Percentiles rank a stretch among this genome's conserved stretches.
These are phyloP conservation scores for Eueides isabella DNA, from an alignment of 1,140 invertebrate species.

Conservation along the genomic window DNA sequence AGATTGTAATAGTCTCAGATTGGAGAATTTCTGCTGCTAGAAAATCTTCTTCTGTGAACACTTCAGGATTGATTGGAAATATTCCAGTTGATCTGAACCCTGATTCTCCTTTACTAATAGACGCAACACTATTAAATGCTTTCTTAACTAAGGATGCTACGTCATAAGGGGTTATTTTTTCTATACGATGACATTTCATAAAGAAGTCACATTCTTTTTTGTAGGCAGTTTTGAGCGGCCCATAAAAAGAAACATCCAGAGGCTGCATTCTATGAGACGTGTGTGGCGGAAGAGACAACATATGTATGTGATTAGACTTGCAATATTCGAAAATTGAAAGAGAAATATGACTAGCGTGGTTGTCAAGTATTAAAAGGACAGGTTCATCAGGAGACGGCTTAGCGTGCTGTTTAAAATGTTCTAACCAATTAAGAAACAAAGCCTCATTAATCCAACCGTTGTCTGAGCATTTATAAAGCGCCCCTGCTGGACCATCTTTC, in stretches of 20 bases:
- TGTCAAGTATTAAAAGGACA: constrained; percentile 35
- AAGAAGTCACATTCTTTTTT: constrained; percentile 48
- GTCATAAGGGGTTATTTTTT: constrained; percentile 57
- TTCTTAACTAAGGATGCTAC: constrained; percentile 48
- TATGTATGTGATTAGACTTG: constrained; percentile 57
- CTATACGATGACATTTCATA: constrained; percentile 36
- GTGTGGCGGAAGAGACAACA: constrained; percentile 41
- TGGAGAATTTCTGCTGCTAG: constrained; percentile 32
- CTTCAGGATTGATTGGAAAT: constrained; percentile 34
- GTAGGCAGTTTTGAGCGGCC: constrained; percentile 39
- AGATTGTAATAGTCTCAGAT: too few species aligned
- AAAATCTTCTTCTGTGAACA: constrained; percentile 40
- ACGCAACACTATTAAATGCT: too few species aligned
- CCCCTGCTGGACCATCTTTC: constrained; percentile 32
- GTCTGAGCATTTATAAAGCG: constrained; percentile 27
- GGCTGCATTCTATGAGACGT: constrained; percentile 42
- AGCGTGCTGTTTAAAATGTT: constrained; percentile 23
- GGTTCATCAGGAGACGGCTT: constrained; percentile 32
- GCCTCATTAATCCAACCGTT: constrained; percentile 38
- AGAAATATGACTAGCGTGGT: constrained; percentile 37
- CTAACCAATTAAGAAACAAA: constrained; percentile 31
- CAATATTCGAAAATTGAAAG: constrained; percentile 65
- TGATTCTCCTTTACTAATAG: constrained; percentile 44
- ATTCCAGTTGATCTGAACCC: constrained; percentile 46
- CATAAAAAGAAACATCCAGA: constrained; percentile 39